phyloP scores from a whole-genome alignment of 2,113 vertebrate genomes.

The Ciconia maguari region DNA sequence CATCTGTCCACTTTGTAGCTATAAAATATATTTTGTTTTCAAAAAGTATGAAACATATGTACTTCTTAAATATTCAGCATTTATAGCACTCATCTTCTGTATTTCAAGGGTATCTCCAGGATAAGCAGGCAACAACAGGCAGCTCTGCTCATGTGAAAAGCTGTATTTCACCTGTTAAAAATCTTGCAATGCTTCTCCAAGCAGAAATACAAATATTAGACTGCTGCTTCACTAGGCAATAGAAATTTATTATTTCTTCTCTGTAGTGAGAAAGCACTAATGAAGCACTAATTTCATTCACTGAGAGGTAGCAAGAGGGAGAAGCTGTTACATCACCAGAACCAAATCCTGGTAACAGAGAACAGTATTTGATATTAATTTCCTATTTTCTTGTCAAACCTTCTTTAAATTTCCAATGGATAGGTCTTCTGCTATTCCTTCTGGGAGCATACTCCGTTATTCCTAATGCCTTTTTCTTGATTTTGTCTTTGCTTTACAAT shows the following conservation, averaged over 20 bases:
- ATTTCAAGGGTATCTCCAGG: neutral
- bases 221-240: neutral
- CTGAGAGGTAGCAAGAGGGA: neutral
- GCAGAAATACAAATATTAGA: constrained; percentile 41
- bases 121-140: neutral
- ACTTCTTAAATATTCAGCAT: neutral
- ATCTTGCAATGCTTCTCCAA: neutral
- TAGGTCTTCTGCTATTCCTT: neutral
- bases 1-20: neutral
- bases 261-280: neutral
- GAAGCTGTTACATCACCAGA: neutral
- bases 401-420: neutral
- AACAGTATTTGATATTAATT: neutral
- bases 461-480: neutral
- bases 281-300: neutral
- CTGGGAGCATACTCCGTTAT: neutral
- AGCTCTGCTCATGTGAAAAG: neutral
- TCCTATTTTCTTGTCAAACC: neutral
- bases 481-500: neutral
- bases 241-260: neutral
- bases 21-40: neutral
- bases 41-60: neutral
- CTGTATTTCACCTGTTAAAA: neutral
- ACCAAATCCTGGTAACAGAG: neutral
- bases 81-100: neutral